Base-by-base conservation (phyloP, 2,888 invertebrate genomes). In the Diachrysia chrysitis region DNA sequence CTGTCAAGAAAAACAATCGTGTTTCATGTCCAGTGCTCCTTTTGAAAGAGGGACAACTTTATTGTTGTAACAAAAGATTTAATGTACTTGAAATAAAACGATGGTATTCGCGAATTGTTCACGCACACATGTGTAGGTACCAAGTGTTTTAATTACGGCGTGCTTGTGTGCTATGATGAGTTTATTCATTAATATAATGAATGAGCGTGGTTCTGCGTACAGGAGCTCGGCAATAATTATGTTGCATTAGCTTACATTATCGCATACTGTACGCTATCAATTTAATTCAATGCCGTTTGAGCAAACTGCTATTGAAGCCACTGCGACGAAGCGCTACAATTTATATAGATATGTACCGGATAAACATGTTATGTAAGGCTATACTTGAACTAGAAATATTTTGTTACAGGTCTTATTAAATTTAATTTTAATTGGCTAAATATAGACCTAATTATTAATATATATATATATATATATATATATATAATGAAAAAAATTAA, bases 231-330 rank as follows among this genome's bases (percentile, higher is more conserved):
- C 79, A 83, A 81, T 88, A 87, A 92, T 92, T 93, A 91, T 75
- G 84, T 78, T 80, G 80, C 86, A 90, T 91, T 91, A 90, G 83
- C 73, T 75, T 74, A 84, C 77, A 92, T 91, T 92, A 92, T 85
- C 88, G 85, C 82, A 81, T 86, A 85, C 78, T 74, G 81, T 73
- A 69, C 72, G 83, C 87, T 86, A 90, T 92, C 89, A 89, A 90
- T 90, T 89, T 90, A 89, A 91, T 88, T 89, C 89, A 89, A 89
- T 91, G 89, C 85, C 87, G 85, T 90, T 90, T 90, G 87, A 86
- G 85, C 85, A 87, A 86, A 88, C 84, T 84, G 84, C 85, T 73
- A 76, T 64, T 63, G 79, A 76, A 59, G 85, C 85, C 85, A 75
- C 83, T 66, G 76, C 85, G 61, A 69, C 85, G 61, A 70, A 78